phyloP scores from a whole-genome alignment of 2,113 vertebrate species.

The Camelus dromedarius region DNA sequence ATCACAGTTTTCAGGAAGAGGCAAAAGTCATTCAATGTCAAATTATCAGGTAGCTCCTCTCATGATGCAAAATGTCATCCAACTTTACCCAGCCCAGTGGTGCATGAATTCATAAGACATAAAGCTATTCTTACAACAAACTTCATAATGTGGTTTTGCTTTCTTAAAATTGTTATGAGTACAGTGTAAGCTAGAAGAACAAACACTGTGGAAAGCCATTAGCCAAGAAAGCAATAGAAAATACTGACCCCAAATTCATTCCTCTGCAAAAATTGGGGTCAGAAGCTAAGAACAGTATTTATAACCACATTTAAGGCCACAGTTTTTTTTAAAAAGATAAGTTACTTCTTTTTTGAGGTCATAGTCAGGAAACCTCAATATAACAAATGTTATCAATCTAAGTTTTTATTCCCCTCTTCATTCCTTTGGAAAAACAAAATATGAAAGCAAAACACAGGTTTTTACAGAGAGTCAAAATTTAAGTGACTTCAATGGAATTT shows the following conservation, averaged over 20 bases:
- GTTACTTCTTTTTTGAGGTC: neutral
- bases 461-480: constrained; percentile 10
- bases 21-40: constrained; percentile 4
- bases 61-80: neutral
- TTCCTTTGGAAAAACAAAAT: constrained; percentile 44
- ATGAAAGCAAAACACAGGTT: constrained; percentile 28
- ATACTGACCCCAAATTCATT: neutral
- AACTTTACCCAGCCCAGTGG: neutral
- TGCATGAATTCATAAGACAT: constrained; percentile 20
- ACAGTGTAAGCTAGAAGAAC: neutral
- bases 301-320: neutral
- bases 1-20: neutral
- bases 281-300: constrained; percentile 16
- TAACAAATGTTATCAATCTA: neutral
- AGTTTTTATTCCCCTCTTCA: neutral
- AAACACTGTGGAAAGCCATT: constrained; percentile 41
- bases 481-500: neutral
- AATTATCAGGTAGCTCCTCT: constrained; percentile 42
- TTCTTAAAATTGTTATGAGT: constrained; percentile 37
- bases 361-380: constrained; percentile 26
- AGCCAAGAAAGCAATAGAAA: neutral
- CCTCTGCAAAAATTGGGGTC: constrained; percentile 35
- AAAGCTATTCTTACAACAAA: constrained; percentile 9
- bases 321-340: neutral
- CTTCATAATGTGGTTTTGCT: neutral